Evolutionary conservation across 2,113 vertebrate genomes (phyloP), one percentile per base, ranked within the genome.

Genomic region (Phoxinus phoxinus): DNA sequence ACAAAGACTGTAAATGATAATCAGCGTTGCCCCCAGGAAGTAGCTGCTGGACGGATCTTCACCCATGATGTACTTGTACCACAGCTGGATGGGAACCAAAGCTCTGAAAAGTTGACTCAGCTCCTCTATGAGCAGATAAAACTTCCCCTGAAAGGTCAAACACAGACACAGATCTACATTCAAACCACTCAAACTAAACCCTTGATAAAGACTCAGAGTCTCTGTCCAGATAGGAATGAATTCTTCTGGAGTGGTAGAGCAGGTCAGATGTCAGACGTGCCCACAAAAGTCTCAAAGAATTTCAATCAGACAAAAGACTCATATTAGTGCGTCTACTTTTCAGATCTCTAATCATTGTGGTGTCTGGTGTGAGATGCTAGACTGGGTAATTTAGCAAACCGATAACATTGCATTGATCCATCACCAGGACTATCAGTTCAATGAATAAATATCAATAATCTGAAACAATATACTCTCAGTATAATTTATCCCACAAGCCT

Each of bases 11-110:
- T 99, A 99, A 86, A 98, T 95, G 69, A 99, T 95, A 85, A 99
- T 98, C 8, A 99, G 96, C 32, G 94, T 91, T 0, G 97, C 97
- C 6, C 97, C 97, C 23, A 99, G 95, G 92, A 99, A 96, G 93
- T 99, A 99, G 91, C 97, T 97, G 92, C 93, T 96, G 75, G 98
- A 96, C 0, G 97, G 95, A 83, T 99, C 97, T 0, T 98, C 97
- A 2, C 96, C 97, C 96, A 99, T 96, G 92, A 99, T 99, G 95
- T 98, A 99, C 85, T 98, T 98, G 88, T 98, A 99, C 98, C 98
- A 99, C 81, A 99, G 93, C 96, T 99, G 98, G 95, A 99, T 96
- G 89, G 98, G 98, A 21, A 99, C 96, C 9, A 99, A 94, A 0
- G 97, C 97, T 13, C 98, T 96, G 90, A 98, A 97, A 88, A 99